Evolutionary conservation across 1,140 invertebrate species (phyloP).

Genomic region (Macrobrachium rosenbergii): DNA sequence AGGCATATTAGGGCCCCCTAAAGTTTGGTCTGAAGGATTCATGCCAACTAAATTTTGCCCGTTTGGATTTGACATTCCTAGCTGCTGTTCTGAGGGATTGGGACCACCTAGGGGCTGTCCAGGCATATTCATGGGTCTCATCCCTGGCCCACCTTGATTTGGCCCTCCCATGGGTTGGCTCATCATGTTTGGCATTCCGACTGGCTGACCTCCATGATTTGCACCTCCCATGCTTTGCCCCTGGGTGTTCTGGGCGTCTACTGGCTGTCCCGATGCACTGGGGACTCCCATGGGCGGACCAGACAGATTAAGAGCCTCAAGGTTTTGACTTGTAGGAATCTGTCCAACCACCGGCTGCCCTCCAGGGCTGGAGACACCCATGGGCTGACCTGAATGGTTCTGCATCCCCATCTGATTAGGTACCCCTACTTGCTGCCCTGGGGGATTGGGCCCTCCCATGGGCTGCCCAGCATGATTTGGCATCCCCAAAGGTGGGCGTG

Average conservation of each 20-base stretch:
- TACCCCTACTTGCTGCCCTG: slow-evolving; percentile 16
- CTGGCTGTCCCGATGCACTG: slow-evolving; percentile 20
- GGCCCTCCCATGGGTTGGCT: neutral
- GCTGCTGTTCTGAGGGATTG: neutral
- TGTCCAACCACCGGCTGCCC: slow-evolving; percentile 4
- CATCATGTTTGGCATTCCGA: neutral
- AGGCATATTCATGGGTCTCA: too few relatives aligned
- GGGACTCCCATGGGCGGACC: slow-evolving; percentile 28
- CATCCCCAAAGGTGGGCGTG: neutral
- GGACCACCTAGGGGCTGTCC: neutral
- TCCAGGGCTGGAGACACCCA: neutral
- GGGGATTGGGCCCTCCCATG: neutral
- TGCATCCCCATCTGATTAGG: slow-evolving; percentile 9
- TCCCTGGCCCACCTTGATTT: neutral
- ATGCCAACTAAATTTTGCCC: too few relatives aligned
- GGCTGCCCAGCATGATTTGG: neutral
- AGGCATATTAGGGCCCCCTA: slow-evolving; percentile 5
- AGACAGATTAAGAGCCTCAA: slow-evolving; percentile 15
- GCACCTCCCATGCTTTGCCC: neutral
- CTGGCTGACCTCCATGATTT: neutral
- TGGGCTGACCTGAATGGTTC: slow-evolving; percentile 13
- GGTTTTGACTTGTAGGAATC: slow-evolving; percentile 15
- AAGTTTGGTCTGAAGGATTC: neutral
- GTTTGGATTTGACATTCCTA: neutral
- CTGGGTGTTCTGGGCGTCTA: neutral